phyloP scores from a whole-genome alignment of 1,140 invertebrate genomes.

The Bathynomus jamesi region DNA sequence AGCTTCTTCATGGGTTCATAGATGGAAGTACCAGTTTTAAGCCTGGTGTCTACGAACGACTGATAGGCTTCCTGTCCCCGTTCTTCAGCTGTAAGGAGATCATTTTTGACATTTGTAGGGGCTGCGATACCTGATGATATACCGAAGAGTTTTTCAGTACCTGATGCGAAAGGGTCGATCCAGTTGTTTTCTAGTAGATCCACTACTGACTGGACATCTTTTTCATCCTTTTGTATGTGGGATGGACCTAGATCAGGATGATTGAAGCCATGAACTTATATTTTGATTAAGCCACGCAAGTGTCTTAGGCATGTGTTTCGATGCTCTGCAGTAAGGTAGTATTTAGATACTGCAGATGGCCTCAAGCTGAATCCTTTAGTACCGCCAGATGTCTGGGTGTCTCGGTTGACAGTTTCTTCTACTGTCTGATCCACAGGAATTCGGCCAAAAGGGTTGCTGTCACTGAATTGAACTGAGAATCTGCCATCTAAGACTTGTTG shows the following conservation, averaged over 20 bases:
- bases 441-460: slow-evolving; percentile 1
- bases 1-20: slow-evolving; percentile 6
- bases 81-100: slow-evolving; percentile 8
- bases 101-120: not conserved
- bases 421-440: not conserved
- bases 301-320: slow-evolving; percentile 10
- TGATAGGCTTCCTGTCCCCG: slow-evolving; percentile 5
- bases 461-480: slow-evolving; percentile 3
- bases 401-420: slow-evolving; percentile 8
- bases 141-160: not conserved
- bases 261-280: not conserved
- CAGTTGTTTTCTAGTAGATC: slow-evolving; percentile 7
- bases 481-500: not conserved
- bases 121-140: not conserved
- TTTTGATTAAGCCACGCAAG: not conserved
- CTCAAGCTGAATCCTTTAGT: slow-evolving; percentile 11
- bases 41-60: not conserved
- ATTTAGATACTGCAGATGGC: slow-evolving; percentile 5
- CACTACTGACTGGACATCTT: slow-evolving; percentile 10
- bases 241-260: slow-evolving; percentile 9
- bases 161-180: not conserved
- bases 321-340: slow-evolving; percentile 13
- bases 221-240: slow-evolving; percentile 7
- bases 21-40: not conserved
- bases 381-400: slow-evolving; percentile 8